Evolutionary conservation across 2,888 invertebrate genomes (phyloP).

Genomic region (Prosopocoilus inquinatus): DNA sequence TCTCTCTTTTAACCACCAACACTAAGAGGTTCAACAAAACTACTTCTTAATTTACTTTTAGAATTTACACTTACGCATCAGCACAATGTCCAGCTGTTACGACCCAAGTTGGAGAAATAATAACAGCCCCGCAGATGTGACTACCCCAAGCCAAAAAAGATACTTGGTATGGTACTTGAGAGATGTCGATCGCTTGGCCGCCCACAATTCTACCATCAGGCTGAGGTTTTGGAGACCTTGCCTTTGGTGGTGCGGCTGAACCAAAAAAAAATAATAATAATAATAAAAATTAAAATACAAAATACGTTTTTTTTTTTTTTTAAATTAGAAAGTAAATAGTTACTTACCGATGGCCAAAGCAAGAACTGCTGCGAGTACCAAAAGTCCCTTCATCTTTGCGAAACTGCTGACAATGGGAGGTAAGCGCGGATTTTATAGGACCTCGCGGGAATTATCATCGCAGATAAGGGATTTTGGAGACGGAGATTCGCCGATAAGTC

Average conservation of each 20-base stretch:
- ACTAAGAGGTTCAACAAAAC: too few species aligned
- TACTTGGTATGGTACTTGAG: slow-evolving; percentile 57
- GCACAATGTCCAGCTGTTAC: slow-evolving; percentile 56
- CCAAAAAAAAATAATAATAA: background rate
- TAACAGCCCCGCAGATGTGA: slow-evolving; percentile 57
- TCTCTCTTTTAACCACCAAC: too few species aligned
- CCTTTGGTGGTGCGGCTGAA: background rate
- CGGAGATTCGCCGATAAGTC: too few species aligned
- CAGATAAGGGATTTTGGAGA: too few species aligned
- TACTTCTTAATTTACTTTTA: too few species aligned
- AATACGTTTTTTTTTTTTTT: too few species aligned
- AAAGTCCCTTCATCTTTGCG: slow-evolving; percentile 7
- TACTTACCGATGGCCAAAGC: slow-evolving; percentile 13
- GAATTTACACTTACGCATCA: slow-evolving; percentile 30
- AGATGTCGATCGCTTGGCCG: slow-evolving; percentile 52
- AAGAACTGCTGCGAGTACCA: slow-evolving; percentile 2
- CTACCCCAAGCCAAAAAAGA: slow-evolving; percentile 52
- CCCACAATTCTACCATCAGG: slow-evolving; percentile 51
- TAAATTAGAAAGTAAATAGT: background rate
- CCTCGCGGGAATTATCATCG: too few species aligned
- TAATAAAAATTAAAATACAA: too few species aligned
- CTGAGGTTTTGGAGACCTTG: background rate
- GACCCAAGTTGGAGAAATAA: slow-evolving; percentile 52
- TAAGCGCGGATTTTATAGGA: too few species aligned
- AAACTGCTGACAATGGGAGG: too few species aligned